Evolutionary conservation across 1,140 invertebrate species (phyloP).

Genomic region (Oedothorax gibbosus): DNA sequence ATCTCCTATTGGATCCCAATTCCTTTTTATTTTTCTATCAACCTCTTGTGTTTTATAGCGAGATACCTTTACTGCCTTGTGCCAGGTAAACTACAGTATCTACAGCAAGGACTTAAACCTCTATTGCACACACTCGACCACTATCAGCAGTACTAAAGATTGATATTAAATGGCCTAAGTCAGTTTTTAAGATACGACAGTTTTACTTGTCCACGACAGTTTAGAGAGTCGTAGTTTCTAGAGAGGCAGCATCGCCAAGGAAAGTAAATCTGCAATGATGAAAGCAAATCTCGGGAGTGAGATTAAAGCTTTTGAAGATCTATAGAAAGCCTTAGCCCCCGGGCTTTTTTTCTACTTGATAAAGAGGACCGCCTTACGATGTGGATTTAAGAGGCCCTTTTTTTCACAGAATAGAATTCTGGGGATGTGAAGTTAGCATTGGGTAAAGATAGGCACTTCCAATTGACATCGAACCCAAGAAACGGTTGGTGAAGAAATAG

Average conservation of each 20-base stretch:
- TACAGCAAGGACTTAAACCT: no score
- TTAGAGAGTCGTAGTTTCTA: background rate
- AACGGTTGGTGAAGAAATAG: no score
- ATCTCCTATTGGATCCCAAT: conserved; percentile 36
- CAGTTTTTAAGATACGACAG: no score
- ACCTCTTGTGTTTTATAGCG: conserved; percentile 34
- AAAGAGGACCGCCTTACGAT: conserved; percentile 40
- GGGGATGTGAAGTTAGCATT: background rate
- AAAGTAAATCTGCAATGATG: conserved; percentile 58
- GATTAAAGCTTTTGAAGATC: conserved; percentile 60
- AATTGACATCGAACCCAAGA: conserved; percentile 51
- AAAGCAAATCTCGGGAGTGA: conserved; percentile 57
- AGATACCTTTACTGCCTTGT: background rate
- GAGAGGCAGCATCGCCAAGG: background rate
- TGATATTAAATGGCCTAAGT: no score
- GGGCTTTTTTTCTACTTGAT: conserved; percentile 34
- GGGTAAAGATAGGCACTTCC: background rate
- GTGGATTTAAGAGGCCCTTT: conserved; percentile 37
- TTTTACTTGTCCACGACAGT: no score
- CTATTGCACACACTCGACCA: no score
- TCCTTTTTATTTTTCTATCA: conserved; percentile 30
- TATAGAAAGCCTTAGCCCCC: conserved; percentile 46
- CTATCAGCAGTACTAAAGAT: no score
- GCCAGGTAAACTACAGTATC: no score
- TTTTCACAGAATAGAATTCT: conserved; percentile 38